phyloP scores from a whole-genome alignment of 2,888 invertebrate genomes.

The Caenorhabditis panamensis region DNA sequence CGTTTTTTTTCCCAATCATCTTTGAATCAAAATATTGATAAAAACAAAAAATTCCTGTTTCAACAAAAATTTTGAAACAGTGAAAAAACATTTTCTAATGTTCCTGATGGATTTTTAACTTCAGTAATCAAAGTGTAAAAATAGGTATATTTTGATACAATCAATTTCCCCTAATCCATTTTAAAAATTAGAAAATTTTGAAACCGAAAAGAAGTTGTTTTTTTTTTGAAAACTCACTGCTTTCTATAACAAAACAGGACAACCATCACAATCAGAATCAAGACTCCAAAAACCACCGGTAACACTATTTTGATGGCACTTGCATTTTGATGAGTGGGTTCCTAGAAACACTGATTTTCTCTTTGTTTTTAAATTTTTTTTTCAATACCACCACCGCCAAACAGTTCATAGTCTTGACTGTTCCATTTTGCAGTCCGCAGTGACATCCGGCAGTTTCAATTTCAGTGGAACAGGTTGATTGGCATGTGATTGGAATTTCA shows the following conservation, averaged over 20 bases:
- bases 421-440: constrained; percentile 34
- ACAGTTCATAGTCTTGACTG: constrained; percentile 30
- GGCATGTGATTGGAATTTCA: constrained; percentile 49
- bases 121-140: too few relatives aligned
- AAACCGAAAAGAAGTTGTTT: too few relatives aligned
- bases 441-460: constrained; percentile 32
- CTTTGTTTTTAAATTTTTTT: too few relatives aligned
- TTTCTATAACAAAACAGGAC: constrained; percentile 28
- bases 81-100: too few relatives aligned
- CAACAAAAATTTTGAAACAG: too few relatives aligned
- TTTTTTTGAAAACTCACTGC: constrained; percentile 32
- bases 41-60: too few relatives aligned
- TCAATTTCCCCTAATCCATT: too few relatives aligned
- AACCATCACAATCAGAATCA: constrained; percentile 26
- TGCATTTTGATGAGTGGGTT: constrained; percentile 8
- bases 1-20: too few relatives aligned
- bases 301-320: constrained; percentile 41
- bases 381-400: constrained; percentile 22
- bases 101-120: too few relatives aligned
- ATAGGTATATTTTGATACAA: too few relatives aligned
- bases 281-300: constrained; percentile 39
- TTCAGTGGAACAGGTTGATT: constrained; percentile 48
- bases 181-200: too few relatives aligned
- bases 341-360: constrained; percentile 2
- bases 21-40: too few relatives aligned